Conservation (phyloP, 2,888 invertebrate genomes). For the Hedychridium roseum region DNA sequence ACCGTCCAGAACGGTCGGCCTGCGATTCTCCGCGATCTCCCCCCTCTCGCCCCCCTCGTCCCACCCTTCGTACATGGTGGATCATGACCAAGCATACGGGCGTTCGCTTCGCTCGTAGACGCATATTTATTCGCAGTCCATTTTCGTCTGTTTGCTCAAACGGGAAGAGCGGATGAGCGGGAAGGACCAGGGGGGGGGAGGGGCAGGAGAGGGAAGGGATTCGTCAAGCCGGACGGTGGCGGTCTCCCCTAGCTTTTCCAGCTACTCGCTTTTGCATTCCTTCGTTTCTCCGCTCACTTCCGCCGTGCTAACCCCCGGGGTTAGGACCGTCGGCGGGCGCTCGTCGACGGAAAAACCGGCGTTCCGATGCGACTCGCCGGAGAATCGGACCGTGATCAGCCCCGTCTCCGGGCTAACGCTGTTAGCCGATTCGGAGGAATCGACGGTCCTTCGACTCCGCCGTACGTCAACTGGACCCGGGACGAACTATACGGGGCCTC, state of each 20-base stretch:
- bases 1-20: too few relatives aligned
- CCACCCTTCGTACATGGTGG: slow-evolving; percentile 49
- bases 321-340: slow-evolving; percentile 25
- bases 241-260: slow-evolving; percentile 21
- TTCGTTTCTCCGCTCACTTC: slow-evolving; percentile 29
- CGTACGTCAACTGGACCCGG: too few relatives aligned
- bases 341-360: too few relatives aligned
- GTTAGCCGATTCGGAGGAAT: too few relatives aligned
- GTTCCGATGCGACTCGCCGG: too few relatives aligned
- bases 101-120: slow-evolving; percentile 57
- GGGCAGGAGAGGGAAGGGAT: background rate
- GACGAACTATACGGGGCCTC: too few relatives aligned
- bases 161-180: slow-evolving; percentile 54
- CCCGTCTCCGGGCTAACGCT: too few relatives aligned
- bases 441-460: too few relatives aligned
- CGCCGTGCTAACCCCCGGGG: slow-evolving; percentile 33
- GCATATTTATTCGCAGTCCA: slow-evolving; percentile 64
- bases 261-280: slow-evolving; percentile 50
- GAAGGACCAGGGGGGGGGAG: too few relatives aligned
- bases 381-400: too few relatives aligned
- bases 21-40: slow-evolving; percentile 22
- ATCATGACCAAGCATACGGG: slow-evolving; percentile 64
- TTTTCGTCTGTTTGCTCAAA: slow-evolving; percentile 62
- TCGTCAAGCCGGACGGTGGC: background rate
- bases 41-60: slow-evolving; percentile 18